Base-by-base conservation (phyloP, 2,888 invertebrate species). In the Cabera pusaria region DNA sequence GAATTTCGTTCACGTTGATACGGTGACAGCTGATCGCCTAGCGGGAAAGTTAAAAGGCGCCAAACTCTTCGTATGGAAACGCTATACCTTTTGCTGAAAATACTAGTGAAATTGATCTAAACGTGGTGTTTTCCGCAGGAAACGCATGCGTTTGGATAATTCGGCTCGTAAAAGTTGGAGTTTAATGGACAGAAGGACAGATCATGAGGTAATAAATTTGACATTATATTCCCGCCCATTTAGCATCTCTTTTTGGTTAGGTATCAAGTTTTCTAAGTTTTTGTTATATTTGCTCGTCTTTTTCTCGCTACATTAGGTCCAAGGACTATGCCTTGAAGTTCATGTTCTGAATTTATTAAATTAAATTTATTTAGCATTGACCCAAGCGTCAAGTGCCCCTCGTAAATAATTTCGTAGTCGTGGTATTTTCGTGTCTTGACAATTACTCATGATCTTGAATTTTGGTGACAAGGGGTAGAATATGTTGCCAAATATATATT, bases 1-100 rank as follows among this genome's bases (percentile, higher is more conserved):
- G 40, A 44, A 50, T 49, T 44, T 44, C 47, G 44, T 49, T 39
- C 42, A 44, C 58, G 56, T 64, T 59, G 49, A 63, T 38, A 10
- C 43, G 28, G 33, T 79, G 87, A 86, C 87, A 88, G 87, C 86
- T 87, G 86, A 86, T 87, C 75, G 61, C 55, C 46, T 26, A 64
- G 85, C 87, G 86, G 75, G 72, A 87, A 85, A 86, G 78, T 82
- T 58, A 68, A 86, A 85, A 67, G 81, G 82, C 83, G 83, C 72
- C 65, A 85, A 83, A 72, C 36, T 44, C 34, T 27, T 20, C 6
- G n/a, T 16, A 5, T 9, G 6, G 3, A 25, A 17, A 12, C 7
- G 8, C 21, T 3, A 21, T 16, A 20, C 6, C 18, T 25, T 35
- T 5, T 8, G 1, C 4, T 6, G 5, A 8, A 22, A 23, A 32